Base-by-base conservation (phyloP, 2,797 vertebrate genomes). In the Clarias pachynema region DNA sequence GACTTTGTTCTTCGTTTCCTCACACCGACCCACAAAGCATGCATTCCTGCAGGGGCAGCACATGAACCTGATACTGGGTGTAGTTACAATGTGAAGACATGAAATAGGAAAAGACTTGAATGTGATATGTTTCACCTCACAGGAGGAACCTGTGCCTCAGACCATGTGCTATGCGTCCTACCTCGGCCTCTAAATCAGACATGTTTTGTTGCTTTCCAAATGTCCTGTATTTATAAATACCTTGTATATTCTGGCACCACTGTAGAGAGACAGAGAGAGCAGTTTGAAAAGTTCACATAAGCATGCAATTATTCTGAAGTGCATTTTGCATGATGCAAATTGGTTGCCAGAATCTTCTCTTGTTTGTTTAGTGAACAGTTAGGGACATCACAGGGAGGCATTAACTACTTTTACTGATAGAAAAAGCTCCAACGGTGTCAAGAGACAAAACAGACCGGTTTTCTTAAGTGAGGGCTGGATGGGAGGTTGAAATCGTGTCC, bases 61-160 rank as follows among this genome's bases (percentile, higher is more conserved):
- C 44, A 57, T 81, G 69, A 81, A 74, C 56, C 68, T 10, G 84
- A 85, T 66, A 74, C 68, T n/a, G 59, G 59, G 69, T 62, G 62
- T 15, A 18, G 8, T 57, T 53, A 26, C 79, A 85, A 66, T 56
- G 62, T 22, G 69, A 66, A 62, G 40, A 65, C 14, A 2, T 57
- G 15, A 65, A 26, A 65, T 18, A 80, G 22, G 31, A 66, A 70
- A 73, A 81, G 75, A 34, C 37, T 49, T 10, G 22, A 53, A 72
- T 63, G n/a, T 53, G 49, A 84, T 40, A 65, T 37, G 26, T 34
- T 16, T 79, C 62, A 70, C 40, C 49, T n/a, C 40, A 53, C 69
- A 53, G n/a, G 37, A 5, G 8, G 18, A 53, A 49, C 44, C 44
- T 49, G 22, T 49, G 24, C 37, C 22, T 74, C n/a, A 73, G 22